Evolutionary conservation across 2,888 invertebrate species (phyloP).

Genomic region (Lithophane ornitopus): DNA sequence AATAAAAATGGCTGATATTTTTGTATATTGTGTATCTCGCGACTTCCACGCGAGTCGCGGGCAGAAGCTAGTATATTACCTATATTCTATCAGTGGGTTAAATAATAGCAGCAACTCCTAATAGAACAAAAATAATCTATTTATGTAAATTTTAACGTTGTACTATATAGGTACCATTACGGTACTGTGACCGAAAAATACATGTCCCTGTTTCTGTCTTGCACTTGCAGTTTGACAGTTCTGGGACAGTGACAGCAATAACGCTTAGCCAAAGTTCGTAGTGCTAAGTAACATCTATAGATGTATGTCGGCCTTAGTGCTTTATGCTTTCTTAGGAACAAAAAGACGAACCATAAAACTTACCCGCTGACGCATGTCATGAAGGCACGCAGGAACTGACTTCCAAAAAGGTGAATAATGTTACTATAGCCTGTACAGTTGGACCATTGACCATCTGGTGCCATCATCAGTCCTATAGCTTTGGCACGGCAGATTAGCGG

Average conservation of each 20-base stretch:
- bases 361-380: conserved; percentile 79
- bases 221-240: no score
- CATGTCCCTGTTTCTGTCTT: neutral
- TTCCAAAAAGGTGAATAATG: conserved; percentile 75
- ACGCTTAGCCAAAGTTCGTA: neutral
- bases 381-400: conserved; percentile 67
- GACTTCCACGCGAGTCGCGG: no score
- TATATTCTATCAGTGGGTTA: no score
- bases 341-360: neutral
- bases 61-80: no score
- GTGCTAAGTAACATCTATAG: neutral
- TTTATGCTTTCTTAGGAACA: neutral
- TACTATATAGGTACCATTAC: no score
- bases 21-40: no score
- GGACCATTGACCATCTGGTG: conserved; percentile 86
- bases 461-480: conserved; percentile 79
- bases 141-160: no score
- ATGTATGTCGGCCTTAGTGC: neutral
- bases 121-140: no score
- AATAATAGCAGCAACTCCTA: no score
- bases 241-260: neutral
- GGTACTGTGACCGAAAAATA: no score
- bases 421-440: conserved; percentile 85
- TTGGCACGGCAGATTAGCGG: conserved; percentile 81
- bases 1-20: no score